Base-by-base conservation (phyloP, 2,797 vertebrate genomes). In the Myiotriccus ornatus region DNA sequence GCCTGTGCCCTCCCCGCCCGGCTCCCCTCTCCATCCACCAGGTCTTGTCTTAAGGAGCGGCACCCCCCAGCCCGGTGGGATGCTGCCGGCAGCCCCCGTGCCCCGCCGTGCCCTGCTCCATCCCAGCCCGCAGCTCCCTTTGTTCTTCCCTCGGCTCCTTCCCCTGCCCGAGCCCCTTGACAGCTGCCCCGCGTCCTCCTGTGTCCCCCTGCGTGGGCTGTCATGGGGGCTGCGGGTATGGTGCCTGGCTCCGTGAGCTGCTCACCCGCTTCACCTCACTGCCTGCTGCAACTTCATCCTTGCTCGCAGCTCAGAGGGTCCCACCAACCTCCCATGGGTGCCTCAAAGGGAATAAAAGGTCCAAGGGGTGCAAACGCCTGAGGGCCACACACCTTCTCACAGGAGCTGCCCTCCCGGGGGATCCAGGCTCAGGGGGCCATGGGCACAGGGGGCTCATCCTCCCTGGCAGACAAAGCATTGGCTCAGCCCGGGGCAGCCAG, bases 141-240 rank as follows among this genome's bases (percentile, higher is more conserved):
- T 96, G 95, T 95, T 96, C 94, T 94, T 84, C 64, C 82, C 79
- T 23, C 20, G 11, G 86, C 79, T 95, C 41, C 35, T 67, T 88
- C 53, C 69, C 53, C 81, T 83, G 53, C 56, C 16, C 8, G 25
- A 92, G 77, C 89, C 87, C 87, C 70, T 89, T 88, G 95, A 94
- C 95, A 89, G 89, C 89, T 94, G 84, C 91, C 94, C 95, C 9
- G 21, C 18, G 1, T 70, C 74, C 67, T 71, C 81, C 30, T 7
- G 4, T 7, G 46, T 76, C 19, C 70, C 75, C 63, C 59, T 3
- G 14, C 0, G 1, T 18, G 5, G 0, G 7, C 75, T 95, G 91
- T 96, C 94, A 94, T 1, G 2, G 81, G 84, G 46, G 50, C 57
- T 14, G 22, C 0, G 2, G 65, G 57, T 59, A 41, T 9, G 7